A percentile compares a stretch with the other conserved stretches of the same genome.
Conservation (phyloP, 2,113 vertebrate genomes). For the Podarcis raffonei region DNA sequence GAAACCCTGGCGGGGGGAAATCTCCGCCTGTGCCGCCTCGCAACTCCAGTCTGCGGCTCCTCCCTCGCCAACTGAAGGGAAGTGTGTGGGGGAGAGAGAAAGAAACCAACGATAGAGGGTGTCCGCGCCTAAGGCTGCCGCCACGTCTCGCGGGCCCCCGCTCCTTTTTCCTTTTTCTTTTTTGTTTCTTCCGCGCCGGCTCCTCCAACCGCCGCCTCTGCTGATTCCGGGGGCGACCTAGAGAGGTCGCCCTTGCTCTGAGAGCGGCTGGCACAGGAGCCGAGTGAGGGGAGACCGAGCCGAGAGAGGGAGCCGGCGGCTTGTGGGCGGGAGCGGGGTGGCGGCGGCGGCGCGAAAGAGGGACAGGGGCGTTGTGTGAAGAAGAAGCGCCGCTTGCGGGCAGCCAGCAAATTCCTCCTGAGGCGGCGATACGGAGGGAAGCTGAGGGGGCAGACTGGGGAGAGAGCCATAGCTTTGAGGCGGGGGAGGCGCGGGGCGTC, state of each 20-base stretch:
- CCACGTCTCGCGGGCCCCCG: conserved; percentile 1
- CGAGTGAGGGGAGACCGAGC: background rate
- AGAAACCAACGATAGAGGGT: background rate
- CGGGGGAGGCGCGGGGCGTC: background rate
- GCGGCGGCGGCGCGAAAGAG: background rate
- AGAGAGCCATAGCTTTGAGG: background rate
- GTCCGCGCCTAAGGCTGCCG: background rate
- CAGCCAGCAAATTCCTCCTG: background rate
- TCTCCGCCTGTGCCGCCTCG: background rate
- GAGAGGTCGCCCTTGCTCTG: background rate
- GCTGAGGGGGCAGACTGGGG: background rate
- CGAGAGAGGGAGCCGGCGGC: background rate
- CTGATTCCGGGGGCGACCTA: conserved; percentile 3
- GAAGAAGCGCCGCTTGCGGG: background rate
- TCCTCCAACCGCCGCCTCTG: conserved; percentile 27
- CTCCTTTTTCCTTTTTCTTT: no score
- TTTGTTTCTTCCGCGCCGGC: no score
- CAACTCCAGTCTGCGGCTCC: background rate
- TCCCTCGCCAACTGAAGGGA: background rate
- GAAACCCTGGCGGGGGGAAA: no score
- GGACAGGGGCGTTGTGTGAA: background rate
- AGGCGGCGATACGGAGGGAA: background rate
- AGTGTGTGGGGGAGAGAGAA: background rate
- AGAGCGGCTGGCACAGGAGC: background rate
- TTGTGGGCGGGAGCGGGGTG: background rate